A percentile compares a stretch with the other conserved stretches of the same genome.
Conservation (phyloP, 2,797 vertebrate species). For the Podarcis siculus region DNA sequence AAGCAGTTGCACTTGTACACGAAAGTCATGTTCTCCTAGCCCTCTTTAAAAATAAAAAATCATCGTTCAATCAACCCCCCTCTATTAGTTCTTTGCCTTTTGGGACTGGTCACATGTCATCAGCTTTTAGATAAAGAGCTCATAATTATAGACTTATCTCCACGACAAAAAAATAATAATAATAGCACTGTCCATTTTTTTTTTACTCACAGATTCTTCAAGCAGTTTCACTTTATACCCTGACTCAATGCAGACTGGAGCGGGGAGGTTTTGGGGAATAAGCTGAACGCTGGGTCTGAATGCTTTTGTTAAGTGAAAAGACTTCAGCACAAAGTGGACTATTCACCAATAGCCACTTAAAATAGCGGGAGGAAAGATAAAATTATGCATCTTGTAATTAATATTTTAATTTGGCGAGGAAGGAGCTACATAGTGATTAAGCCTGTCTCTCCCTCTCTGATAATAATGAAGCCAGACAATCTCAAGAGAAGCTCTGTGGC, state of each 20-base stretch:
- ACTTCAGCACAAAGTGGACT: conserved; percentile 51
- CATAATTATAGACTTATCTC: conserved; percentile 61
- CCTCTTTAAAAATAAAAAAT: conserved; percentile 9
- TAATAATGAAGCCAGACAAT: conserved; percentile 77
- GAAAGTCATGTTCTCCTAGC: conserved; percentile 47
- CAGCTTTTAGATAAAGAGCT: conserved; percentile 5
- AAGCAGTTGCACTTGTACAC: conserved; percentile 25
- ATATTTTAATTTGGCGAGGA: conserved; percentile 82
- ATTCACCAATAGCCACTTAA: conserved; percentile 65
- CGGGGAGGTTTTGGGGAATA: conserved; percentile 3
- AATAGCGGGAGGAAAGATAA: conserved; percentile 76
- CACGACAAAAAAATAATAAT: conserved; percentile 30
- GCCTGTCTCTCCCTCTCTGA: conserved; percentile 65
- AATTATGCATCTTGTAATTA: conserved; percentile 80
- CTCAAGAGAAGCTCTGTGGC: conserved; percentile 74
- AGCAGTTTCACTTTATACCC: conserved; percentile 60
- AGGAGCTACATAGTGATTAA: conserved; percentile 75
- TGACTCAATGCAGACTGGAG: conserved; percentile 40
- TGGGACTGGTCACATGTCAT: conserved; percentile 21
- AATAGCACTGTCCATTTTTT: conserved; percentile 35
- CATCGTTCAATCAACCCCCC: conserved; percentile 34
- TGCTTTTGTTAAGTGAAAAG: conserved; percentile 67
- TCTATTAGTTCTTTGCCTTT: neutral
- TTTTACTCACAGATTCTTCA: conserved; percentile 57
- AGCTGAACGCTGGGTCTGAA: conserved; percentile 51